Evolutionary conservation across 2,888 invertebrate species (phyloP), one percentile per base, ranked within the genome.

Genomic region (Agrotis segetum): DNA sequence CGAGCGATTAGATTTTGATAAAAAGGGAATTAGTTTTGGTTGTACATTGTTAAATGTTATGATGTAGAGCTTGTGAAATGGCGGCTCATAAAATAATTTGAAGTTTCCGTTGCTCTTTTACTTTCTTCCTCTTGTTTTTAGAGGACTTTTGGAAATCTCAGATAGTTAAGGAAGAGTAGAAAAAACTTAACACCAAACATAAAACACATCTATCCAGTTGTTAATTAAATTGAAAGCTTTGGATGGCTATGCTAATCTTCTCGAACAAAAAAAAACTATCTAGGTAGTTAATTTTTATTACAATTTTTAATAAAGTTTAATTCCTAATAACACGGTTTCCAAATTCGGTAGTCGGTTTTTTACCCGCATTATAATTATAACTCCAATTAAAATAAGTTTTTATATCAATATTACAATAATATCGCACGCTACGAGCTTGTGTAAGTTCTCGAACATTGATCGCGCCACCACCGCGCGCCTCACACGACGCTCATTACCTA

Each of bases 401-500:
- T 73, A 56, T 67, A 70, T 6, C n/a, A 65, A 44, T 17, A 50
- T 50, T 34, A 70, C 71, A 74, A 71, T 77, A 77, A 63, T 77
- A 83, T 74, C 53, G 72, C 74, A 69, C 71, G 67, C 71, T 74
- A 63, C 67, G 60, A 40, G 52, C 63, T 34, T 73, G 24, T 73
- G 17, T 52, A 64, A 65, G 71, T 65, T 47, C 40, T 47, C 40
- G 40, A 63, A 61, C 70, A 56, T 74, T 70, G 81, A 72, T 81
- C 81, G 81, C 74, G 58, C 74, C 83, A 62, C 81, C 69, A 44
- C 52, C 56, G 68, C 69, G 80, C 80, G 74, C 80, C 80, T 70
- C 80, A 80, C 80, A 80, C 80, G 80, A 79, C 75, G 80, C 80
- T 79, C 67, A 79, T 83, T 80, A 79, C 64, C 16, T 66, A 58